Evolutionary conservation across 1,140 invertebrate species (phyloP), one percentile per base, ranked within the genome.

Genomic region (Halotydeus destructor): DNA sequence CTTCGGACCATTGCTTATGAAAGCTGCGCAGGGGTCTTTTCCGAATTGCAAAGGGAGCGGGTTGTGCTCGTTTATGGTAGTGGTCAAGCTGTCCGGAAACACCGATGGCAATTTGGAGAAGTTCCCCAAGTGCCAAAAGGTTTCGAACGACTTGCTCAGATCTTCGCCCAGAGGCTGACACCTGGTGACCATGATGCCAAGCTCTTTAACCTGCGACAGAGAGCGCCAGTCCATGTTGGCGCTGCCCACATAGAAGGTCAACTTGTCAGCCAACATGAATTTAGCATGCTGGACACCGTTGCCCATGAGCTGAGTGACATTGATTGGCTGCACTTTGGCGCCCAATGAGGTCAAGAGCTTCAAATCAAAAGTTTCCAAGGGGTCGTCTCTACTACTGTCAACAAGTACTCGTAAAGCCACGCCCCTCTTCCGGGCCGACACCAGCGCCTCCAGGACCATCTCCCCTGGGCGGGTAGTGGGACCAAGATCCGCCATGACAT

Each of bases 131-230:
- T 65, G 65, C 88, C 86, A 94, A 55, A 93, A 94, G 0, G 80
- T 72, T 49, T 82, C 71, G 61, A 96, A 96, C 34, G 96, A 78
- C 61, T 93, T 94, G 0, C 61, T 68, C 16, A 91, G 61, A 61
- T 97, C 89, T 14, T 62, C 59, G 1, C 78, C 79, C 6, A 96
- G 57, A 55, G 74, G 77, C 8, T 73, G 69, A 60, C 91, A 97
- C 54, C 89, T 78, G 40, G 68, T 68, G 0, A 76, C 71, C 0
- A 78, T 54, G 8, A 86, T 63, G 6, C 89, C 91, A 44, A 96
- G 57, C 60, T 97, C 91, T 64, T 97, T 97, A 8, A 96, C 82
- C 76, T 97, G 86, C 2, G 85, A 86, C 0, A 94, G 63, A 0
- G 88, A 76, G 52, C 88, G 67, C 88, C 88, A 97, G 59, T 97